These are phyloP conservation scores for Chrysolina haemoptera DNA, from an alignment of 2,888 invertebrate species.

Conservation along the genomic window DNA sequence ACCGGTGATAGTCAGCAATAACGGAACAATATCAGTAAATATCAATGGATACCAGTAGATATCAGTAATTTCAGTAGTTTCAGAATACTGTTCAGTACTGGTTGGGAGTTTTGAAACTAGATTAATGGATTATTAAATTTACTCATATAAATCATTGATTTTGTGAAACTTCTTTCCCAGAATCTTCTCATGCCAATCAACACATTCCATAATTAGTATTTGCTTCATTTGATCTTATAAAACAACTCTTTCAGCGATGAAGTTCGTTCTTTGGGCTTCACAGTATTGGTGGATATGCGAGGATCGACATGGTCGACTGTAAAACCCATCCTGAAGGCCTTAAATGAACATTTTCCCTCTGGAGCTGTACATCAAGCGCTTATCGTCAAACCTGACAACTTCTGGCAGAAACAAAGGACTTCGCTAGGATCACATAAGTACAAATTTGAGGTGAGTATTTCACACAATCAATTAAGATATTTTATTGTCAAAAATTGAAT, in stretches of 20 bases:
- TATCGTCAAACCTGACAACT: slow-evolving; percentile 99
- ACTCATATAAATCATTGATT: too few relatives aligned
- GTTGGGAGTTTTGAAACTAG: too few relatives aligned
- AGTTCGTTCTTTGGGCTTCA: slow-evolving; percentile 90
- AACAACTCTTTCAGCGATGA: slow-evolving; percentile 81
- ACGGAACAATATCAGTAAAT: too few relatives aligned
- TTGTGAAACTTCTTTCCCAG: too few relatives aligned
- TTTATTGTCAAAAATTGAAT: not conserved
- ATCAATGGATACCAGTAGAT: too few relatives aligned
- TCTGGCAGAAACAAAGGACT: slow-evolving; percentile 99
- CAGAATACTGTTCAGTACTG: too few relatives aligned
- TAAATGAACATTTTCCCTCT: slow-evolving; percentile 96
- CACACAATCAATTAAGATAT: slow-evolving; percentile 1
- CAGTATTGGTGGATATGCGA: slow-evolving; percentile 98
- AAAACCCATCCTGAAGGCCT: slow-evolving; percentile 96
- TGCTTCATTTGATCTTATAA: slow-evolving; percentile 17
- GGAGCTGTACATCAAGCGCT: slow-evolving; percentile 92
- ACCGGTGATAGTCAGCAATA: too few relatives aligned
- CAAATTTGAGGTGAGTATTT: slow-evolving; percentile 93
- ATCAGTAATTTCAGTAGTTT: too few relatives aligned
- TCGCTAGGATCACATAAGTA: slow-evolving; percentile 98
- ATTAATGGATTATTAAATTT: too few relatives aligned
- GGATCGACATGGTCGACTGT: slow-evolving; percentile 96
- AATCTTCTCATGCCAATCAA: not conserved
- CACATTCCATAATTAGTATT: not conserved